Evolutionary conservation across 2,113 vertebrate genomes (phyloP).

Genomic region (Sinosuthora webbiana): DNA sequence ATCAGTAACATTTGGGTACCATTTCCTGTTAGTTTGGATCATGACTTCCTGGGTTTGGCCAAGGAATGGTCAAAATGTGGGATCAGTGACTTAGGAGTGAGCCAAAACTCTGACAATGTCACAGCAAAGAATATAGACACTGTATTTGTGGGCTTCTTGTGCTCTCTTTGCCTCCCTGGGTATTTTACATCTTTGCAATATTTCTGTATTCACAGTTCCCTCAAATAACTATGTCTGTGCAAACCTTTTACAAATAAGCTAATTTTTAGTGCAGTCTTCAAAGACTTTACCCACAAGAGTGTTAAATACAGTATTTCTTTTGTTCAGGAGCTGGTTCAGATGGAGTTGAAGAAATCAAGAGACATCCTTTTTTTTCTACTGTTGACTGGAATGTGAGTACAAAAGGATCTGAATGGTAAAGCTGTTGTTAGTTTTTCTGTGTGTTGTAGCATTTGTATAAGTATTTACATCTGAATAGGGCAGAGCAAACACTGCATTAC

Average conservation of each 20-base stretch:
- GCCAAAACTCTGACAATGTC: background rate
- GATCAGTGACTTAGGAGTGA: background rate
- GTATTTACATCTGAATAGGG: background rate
- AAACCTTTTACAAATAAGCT: background rate
- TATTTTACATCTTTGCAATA: background rate
- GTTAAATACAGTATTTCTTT: background rate
- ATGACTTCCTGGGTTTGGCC: background rate
- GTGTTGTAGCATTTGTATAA: background rate
- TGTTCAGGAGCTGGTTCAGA: constrained; percentile 89
- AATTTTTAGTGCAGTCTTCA: background rate
- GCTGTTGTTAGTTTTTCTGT: background rate
- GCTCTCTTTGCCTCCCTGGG: background rate
- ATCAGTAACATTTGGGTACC: background rate
- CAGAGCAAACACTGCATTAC: background rate
- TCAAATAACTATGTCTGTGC: background rate
- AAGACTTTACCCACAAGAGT: background rate
- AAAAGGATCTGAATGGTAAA: background rate
- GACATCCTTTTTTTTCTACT: constrained; percentile 93
- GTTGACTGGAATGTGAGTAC: constrained; percentile 97
- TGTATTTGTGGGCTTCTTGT: background rate
- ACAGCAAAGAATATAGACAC: background rate
- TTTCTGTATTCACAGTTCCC: background rate
- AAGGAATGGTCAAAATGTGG: background rate
- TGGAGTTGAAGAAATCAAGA: constrained; percentile 98
- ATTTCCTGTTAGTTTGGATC: background rate